A percentile compares a stretch with the other conserved stretches of the same genome.
phyloP scores from a whole-genome alignment of 2,797 vertebrate genomes.

The Cossypha caffra region DNA sequence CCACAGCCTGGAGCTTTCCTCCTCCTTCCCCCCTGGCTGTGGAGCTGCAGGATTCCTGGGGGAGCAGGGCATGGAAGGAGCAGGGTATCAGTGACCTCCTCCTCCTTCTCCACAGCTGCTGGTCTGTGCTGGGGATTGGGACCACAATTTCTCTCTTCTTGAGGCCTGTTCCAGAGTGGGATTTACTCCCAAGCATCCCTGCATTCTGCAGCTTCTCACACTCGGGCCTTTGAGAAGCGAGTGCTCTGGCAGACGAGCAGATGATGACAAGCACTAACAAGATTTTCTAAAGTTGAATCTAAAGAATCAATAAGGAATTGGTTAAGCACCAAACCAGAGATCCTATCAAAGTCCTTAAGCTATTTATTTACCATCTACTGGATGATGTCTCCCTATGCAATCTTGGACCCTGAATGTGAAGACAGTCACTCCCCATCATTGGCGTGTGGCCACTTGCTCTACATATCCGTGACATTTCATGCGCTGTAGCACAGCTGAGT shows the following conservation, averaged over 20 bases:
- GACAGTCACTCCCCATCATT: background rate
- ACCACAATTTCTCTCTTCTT: background rate
- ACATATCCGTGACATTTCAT: fast-evolving
- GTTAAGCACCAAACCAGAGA: background rate
- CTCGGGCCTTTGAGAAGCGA: fast-evolving
- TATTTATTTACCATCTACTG: background rate
- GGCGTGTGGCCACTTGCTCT: background rate
- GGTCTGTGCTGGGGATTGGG: background rate
- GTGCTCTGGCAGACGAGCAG: background rate
- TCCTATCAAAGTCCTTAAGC: background rate
- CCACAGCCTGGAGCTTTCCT: background rate
- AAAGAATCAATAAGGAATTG: conserved; percentile 1
- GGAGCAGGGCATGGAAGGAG: background rate
- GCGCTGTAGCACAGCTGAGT: fast-evolving
- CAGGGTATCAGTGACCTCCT: background rate
- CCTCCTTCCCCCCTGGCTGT: background rate
- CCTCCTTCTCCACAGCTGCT: background rate
- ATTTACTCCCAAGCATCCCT: background rate
- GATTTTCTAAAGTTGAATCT: conserved; percentile 25
- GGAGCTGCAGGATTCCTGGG: background rate
- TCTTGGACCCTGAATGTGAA: background rate
- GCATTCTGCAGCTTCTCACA: background rate
- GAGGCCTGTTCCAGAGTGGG: background rate
- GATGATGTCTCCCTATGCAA: background rate
- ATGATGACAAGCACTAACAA: background rate